Evolutionary conservation across 2,888 invertebrate genomes (phyloP), one percentile per base, ranked within the genome.

Genomic region (Cataglyphis albicans): DNA sequence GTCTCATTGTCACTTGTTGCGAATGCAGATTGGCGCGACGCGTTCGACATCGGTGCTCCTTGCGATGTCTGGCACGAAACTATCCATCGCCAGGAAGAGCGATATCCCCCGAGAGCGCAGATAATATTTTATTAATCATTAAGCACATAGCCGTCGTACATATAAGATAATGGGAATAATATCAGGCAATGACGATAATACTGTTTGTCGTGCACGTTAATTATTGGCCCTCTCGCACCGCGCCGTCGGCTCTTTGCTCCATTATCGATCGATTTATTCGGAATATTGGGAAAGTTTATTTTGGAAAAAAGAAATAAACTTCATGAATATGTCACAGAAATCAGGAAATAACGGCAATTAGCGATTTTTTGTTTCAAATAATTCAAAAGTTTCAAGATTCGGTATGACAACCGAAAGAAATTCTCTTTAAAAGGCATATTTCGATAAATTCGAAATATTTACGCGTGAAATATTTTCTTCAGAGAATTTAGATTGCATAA

Each of bases 121-220:
- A 93, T 92, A 91, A 92, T 92, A 92, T 93, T 92, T 93, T 92
- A 93, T 93, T 93, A 93, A 93, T 93, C 93, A 93, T 93, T 93
- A 89, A 93, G 90, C 93, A 93, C 92, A 93, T 93, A 93, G 91
- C 91, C 88, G 91, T 82, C 82, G 89, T 86, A 89, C 90, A 90
- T 91, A 91, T 90, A 91, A 93, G 93, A 93, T 93, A 93, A 93
- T 93, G 92, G 90, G 86, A 92, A 92, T 92, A 92, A 93, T 93
- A 93, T 93, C 91, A 92, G 91, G 91, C 91, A 91, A 89, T 90
- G 87, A 93, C 90, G 93, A 93, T 93, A 93, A 92, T 93, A 89
- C 89, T 90, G 92, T 91, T 91, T 91, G 90, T 90, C 90, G 87
- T 86, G 75, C 73, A 82, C 86, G 90, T 88, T 91, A 91, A 92